phyloP scores from a whole-genome alignment of 2,888 invertebrate genomes.

The Chesias legatella region DNA sequence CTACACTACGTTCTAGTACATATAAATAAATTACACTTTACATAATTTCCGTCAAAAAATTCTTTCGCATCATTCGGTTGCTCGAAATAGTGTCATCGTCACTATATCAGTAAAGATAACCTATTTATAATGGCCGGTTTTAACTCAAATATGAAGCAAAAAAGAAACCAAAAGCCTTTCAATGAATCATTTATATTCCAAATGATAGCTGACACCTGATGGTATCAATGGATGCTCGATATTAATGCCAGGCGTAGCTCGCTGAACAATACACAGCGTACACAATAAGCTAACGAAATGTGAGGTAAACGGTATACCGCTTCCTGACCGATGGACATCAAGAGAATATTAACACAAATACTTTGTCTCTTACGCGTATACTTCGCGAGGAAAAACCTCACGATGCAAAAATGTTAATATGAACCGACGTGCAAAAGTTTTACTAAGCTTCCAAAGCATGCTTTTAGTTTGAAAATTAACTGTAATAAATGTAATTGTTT shows the following conservation, averaged over 20 bases:
- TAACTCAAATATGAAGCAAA: constrained; percentile 1
- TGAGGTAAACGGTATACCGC: constrained; percentile 64
- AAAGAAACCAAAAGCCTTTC: constrained; percentile 1
- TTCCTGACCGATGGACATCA: constrained; percentile 54
- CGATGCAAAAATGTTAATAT: not conserved
- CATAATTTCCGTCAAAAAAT: no score
- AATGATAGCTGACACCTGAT: constrained; percentile 28
- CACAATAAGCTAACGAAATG: constrained; percentile 65
- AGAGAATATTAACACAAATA: constrained; percentile 56
- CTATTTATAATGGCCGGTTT: constrained; percentile 4
- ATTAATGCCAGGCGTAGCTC: constrained; percentile 55
- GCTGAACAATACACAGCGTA: constrained; percentile 57
- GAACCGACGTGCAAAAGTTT: no score
- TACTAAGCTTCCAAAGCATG: no score
- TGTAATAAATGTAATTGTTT: not conserved
- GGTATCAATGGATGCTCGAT: constrained; percentile 38
- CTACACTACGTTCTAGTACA: constrained; percentile 9
- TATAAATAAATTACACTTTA: not conserved
- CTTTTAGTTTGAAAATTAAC: not conserved
- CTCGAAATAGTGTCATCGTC: no score
- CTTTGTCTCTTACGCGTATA: constrained; percentile 29
- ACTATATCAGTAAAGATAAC: no score
- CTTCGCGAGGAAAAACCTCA: constrained; percentile 20
- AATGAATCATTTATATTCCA: constrained; percentile 18
- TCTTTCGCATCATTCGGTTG: no score